phyloP scores from a whole-genome alignment of 2,888 invertebrate species.

The Drepana falcataria region DNA sequence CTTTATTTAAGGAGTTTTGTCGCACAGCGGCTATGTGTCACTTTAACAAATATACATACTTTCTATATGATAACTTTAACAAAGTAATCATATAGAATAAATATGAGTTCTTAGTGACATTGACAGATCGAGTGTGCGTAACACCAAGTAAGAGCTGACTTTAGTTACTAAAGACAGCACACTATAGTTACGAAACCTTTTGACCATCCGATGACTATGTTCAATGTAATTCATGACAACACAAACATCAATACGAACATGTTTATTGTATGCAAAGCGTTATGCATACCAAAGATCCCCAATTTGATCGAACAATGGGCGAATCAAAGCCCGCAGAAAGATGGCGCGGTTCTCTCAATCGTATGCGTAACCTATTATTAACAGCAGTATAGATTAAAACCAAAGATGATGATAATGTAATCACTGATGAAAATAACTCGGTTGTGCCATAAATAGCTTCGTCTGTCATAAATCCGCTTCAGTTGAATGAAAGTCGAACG shows the following conservation, averaged over 20 bases:
- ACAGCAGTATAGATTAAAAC: not conserved
- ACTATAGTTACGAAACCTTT: no score
- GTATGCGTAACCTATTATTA: not conserved
- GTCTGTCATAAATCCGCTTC: not conserved
- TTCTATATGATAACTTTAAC: no score
- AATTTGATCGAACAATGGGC: conserved; percentile 7
- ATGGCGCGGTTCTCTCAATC: not conserved
- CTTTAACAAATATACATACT: no score
- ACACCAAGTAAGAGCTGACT: no score
- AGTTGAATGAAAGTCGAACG: no score
- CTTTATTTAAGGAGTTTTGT: no score
- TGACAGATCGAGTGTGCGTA: no score
- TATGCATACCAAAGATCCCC: conserved; percentile 12
- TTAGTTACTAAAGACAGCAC: no score
- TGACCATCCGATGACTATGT: not conserved
- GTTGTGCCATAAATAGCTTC: not conserved
- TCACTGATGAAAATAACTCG: not conserved
- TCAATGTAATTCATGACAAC: not conserved
- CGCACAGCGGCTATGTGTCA: no score
- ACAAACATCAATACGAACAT: not conserved
- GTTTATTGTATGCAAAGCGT: conserved; percentile 4
- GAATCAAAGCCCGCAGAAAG: not conserved
- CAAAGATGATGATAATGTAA: not conserved
- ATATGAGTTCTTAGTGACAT: no score
- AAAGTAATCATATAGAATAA: no score